phyloP scores from a whole-genome alignment of 2,888 invertebrate species.

The Clusia tigrina region DNA sequence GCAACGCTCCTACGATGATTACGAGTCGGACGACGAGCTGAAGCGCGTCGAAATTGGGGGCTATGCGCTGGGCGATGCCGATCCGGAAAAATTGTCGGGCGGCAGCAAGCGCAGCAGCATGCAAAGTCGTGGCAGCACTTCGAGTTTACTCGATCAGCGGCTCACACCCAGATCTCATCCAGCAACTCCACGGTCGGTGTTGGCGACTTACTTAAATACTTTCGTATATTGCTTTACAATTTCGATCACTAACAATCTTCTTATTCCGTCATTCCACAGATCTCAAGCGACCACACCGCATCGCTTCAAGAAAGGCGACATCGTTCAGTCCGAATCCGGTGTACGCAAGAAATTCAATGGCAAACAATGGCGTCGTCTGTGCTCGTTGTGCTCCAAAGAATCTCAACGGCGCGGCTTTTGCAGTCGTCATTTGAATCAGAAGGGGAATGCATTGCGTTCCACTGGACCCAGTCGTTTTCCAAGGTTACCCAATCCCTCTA shows the following conservation, averaged over 20 bases:
- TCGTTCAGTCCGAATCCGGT: conserved; percentile 72
- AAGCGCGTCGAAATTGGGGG: conserved; percentile 82
- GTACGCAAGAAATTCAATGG: conserved; percentile 99
- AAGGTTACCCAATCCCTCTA: conserved; percentile 46
- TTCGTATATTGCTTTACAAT: conserved; percentile 4
- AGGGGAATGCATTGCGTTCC: conserved; percentile 69
- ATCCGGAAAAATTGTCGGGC: conserved; percentile 76
- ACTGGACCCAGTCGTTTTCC: conserved; percentile 62
- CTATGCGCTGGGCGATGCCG: conserved; percentile 69
- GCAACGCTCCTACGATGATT: conserved; percentile 74
- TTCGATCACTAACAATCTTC: background rate
- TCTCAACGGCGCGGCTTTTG: conserved; percentile 97
- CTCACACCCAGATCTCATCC: conserved; percentile 90
- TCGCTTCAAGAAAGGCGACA: conserved; percentile 97
- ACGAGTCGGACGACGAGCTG: conserved; percentile 90
- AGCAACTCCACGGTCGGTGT: conserved; percentile 81
- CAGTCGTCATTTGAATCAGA: conserved; percentile 92
- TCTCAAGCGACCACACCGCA: conserved; percentile 94
- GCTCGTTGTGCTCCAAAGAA: conserved; percentile 96
- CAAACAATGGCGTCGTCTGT: conserved; percentile 97
- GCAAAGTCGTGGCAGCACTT: conserved; percentile 91
- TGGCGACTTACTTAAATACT: background rate
- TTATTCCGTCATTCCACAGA: conserved; percentile 60
- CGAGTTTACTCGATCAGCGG: conserved; percentile 82
- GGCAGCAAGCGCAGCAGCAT: conserved; percentile 91